These are phyloP conservation scores for Phylloscopus trochilus DNA, from an alignment of 2,113 vertebrate species.

Conservation along the genomic window DNA sequence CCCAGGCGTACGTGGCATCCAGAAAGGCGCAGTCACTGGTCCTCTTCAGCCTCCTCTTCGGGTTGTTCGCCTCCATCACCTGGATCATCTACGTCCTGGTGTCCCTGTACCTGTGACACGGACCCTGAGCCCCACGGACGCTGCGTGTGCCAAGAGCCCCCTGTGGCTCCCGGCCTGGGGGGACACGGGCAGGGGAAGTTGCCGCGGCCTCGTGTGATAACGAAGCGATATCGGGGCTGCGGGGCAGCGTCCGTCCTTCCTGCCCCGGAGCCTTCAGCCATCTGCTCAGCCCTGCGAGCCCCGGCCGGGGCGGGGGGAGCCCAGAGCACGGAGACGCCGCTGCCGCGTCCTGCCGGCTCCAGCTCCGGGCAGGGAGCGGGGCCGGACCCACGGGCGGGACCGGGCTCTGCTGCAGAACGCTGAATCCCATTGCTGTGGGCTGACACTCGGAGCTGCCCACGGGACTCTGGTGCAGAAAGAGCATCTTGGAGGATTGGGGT, in stretches of 20 bases:
- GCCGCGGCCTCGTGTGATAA: neutral
- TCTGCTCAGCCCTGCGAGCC: accelerated
- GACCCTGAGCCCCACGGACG: neutral
- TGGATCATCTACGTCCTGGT: conserved; percentile 83
- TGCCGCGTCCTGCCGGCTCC: neutral
- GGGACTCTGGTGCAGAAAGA: neutral
- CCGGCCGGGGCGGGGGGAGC: accelerated
- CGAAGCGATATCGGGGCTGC: accelerated
- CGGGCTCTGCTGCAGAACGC: neutral
- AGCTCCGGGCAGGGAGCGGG: neutral
- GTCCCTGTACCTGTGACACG: conserved; percentile 52
- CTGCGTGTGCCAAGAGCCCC: accelerated
- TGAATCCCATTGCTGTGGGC: accelerated
- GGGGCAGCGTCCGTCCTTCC: neutral
- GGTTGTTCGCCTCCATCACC: conserved; percentile 72
- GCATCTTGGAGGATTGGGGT: accelerated
- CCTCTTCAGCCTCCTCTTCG: conserved; percentile 81
- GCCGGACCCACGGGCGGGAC: accelerated
- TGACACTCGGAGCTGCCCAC: neutral
- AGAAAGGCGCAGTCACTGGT: conserved; percentile 73
- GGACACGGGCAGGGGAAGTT: accelerated
- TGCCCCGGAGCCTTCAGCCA: accelerated
- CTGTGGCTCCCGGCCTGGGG: neutral
- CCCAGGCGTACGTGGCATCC: conserved; percentile 69
- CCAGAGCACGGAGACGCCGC: accelerated